These are phyloP conservation scores for Ips typographus DNA, from an alignment of 1,140 invertebrate genomes.

Conservation along the genomic window DNA sequence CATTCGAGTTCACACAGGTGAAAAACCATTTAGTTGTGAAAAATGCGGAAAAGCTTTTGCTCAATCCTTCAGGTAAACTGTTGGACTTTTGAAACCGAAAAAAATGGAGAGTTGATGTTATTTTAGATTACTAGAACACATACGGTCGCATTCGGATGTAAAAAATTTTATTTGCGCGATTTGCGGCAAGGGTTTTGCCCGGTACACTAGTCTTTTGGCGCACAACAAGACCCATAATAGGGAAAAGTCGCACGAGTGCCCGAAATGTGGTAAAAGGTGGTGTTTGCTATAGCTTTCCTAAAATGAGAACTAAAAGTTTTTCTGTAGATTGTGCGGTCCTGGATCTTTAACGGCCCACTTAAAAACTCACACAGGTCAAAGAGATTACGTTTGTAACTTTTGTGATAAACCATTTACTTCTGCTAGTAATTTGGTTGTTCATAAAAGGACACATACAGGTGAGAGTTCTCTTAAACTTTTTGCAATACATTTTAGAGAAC, in stretches of 20 bases:
- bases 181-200: conserved; percentile 55
- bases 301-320: not conserved
- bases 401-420: conserved; percentile 66
- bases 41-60: conserved; percentile 56
- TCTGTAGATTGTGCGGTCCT: conserved; percentile 45
- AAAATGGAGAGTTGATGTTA: conserved; percentile 5
- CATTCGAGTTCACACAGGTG: conserved; percentile 58
- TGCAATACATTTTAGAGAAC: not conserved
- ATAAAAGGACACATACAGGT: conserved; percentile 57
- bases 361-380: conserved; percentile 70
- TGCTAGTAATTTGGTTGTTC: conserved; percentile 52
- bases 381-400: conserved; percentile 69
- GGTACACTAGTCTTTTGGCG: conserved; percentile 49
- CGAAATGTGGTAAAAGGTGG: conserved; percentile 49
- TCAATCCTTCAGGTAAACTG: conserved; percentile 37
- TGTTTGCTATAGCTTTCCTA: not conserved
- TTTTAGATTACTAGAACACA: conserved; percentile 60
- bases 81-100: conserved; percentile 33
- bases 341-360: conserved; percentile 58
- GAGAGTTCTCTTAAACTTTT: not conserved
- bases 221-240: conserved; percentile 52
- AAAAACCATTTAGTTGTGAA: conserved; percentile 61
- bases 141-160: conserved; percentile 63
- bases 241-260: conserved; percentile 49
- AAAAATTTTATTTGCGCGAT: conserved; percentile 62